Evolutionary conservation across 1,140 invertebrate species (phyloP).

Genomic region (Pseudomyrmex cubaensis): DNA sequence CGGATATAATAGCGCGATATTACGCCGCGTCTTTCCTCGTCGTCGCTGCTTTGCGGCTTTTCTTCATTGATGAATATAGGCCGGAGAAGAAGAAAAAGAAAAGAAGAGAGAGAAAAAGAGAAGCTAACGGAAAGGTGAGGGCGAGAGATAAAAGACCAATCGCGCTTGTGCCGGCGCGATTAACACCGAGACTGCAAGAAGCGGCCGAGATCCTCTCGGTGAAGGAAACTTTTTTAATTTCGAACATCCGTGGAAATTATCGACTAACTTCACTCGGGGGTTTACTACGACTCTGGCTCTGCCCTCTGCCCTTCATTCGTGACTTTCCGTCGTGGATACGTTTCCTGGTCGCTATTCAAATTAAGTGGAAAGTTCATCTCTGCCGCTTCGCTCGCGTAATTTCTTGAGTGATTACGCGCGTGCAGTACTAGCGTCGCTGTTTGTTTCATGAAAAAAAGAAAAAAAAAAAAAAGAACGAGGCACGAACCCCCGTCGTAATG

Average conservation of each 20-base stretch:
- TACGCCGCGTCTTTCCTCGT: not conserved
- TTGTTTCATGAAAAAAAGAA: not conserved
- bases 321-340: slow-evolving; percentile 41
- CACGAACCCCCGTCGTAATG: not conserved
- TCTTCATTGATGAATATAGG: slow-evolving; percentile 9
- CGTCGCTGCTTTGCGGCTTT: slow-evolving; percentile 26
- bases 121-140: not conserved
- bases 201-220: slow-evolving; percentile 59
- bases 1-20: slow-evolving; percentile 45
- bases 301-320: not conserved
- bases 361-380: slow-evolving; percentile 65
- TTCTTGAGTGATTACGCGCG: slow-evolving; percentile 32
- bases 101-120: not conserved
- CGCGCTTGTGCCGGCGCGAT: slow-evolving; percentile 62
- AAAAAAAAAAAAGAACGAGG: not conserved
- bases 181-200: slow-evolving; percentile 71
- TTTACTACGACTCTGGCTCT: slow-evolving; percentile 53
- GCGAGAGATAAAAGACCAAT: slow-evolving; percentile 67
- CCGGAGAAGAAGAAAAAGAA: not conserved
- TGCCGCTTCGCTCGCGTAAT: slow-evolving; percentile 21
- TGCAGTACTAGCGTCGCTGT: not conserved
- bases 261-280: slow-evolving; percentile 67
- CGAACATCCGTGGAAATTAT: slow-evolving; percentile 77
- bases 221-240: slow-evolving; percentile 78
- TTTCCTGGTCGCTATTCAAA: slow-evolving; percentile 63